These are phyloP conservation scores for Brotula barbata DNA, from an alignment of 2,797 vertebrate genomes.

Conservation along the genomic window DNA sequence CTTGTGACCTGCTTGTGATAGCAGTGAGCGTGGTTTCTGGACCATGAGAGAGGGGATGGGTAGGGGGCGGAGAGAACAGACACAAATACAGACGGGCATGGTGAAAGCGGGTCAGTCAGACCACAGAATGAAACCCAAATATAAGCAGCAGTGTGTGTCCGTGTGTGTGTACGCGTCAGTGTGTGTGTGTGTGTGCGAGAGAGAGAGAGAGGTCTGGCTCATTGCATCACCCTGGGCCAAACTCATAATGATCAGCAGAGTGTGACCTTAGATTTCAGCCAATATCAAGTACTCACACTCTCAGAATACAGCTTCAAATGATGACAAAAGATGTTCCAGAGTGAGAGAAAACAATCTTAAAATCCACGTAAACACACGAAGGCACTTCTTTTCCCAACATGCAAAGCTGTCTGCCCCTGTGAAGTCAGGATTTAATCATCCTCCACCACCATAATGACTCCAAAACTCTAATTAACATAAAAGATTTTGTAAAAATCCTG, in stretches of 20 bases:
- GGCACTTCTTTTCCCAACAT: conserved; percentile 34
- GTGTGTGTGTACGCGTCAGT: no score
- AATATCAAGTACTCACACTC: conserved; percentile 22
- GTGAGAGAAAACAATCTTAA: no score
- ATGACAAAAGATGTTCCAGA: conserved; percentile 31
- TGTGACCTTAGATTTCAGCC: conserved; percentile 41
- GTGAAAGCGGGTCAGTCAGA: conserved; percentile 58
- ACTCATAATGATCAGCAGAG: conserved; percentile 7
- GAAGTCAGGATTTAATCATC: conserved; percentile 30
- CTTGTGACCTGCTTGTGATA: conserved; percentile 61
- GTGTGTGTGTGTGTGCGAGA: no score
- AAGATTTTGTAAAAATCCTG: no score
- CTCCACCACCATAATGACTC: not conserved
- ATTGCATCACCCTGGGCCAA: conserved; percentile 29
- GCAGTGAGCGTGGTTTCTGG: conserved; percentile 52
- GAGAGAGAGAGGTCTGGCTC: conserved; percentile 32
- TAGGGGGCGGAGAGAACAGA: conserved; percentile 6
- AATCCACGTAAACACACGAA: no score
- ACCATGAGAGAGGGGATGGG: conserved; percentile 32
- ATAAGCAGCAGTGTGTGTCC: conserved; percentile 36
- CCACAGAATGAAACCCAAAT: conserved; percentile 46
- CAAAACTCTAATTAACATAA: no score
- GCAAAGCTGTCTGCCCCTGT: conserved; percentile 30
- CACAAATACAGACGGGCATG: conserved; percentile 25
- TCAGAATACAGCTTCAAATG: conserved; percentile 46